These are phyloP conservation scores for Pammene fasciana DNA, from an alignment of 2,888 invertebrate genomes.

Conservation along the genomic window DNA sequence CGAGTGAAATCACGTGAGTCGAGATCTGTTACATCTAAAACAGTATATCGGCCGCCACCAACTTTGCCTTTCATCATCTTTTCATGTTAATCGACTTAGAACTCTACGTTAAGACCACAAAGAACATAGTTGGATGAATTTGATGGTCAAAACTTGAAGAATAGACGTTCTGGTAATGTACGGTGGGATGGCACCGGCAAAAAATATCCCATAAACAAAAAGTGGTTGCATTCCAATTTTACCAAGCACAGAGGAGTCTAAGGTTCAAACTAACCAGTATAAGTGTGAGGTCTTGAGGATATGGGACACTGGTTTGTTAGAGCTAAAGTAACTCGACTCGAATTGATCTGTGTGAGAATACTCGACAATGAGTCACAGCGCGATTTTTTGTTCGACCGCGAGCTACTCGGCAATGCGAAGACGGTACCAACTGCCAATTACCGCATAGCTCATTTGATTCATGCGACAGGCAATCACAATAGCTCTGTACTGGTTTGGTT, in stretches of 20 bases:
- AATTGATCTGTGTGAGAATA: background rate
- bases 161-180: constrained; percentile 4
- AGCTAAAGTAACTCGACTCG: background rate
- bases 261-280: background rate
- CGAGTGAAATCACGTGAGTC: constrained; percentile 44
- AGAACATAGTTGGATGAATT: background rate
- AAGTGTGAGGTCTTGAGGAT: background rate
- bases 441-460: constrained; percentile 31
- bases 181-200: constrained; percentile 49
- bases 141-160: background rate
- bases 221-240: constrained; percentile 8
- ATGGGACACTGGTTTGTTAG: background rate
- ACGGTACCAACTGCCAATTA: constrained; percentile 37
- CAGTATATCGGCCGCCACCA: constrained; percentile 30
- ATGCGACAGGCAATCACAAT: constrained; percentile 15
- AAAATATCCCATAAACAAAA: constrained; percentile 29
- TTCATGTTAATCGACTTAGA: background rate
- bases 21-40: constrained; percentile 47
- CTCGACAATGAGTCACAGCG: constrained; percentile 50
- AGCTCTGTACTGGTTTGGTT: background rate
- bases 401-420: constrained; percentile 14
- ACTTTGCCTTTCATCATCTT: constrained; percentile 1
- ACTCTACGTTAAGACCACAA: background rate
- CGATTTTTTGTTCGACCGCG: constrained; percentile 18
- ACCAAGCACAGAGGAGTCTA: background rate